Evolutionary conservation across 2,888 invertebrate genomes (phyloP).

Genomic region (Drosophila monieri): DNA sequence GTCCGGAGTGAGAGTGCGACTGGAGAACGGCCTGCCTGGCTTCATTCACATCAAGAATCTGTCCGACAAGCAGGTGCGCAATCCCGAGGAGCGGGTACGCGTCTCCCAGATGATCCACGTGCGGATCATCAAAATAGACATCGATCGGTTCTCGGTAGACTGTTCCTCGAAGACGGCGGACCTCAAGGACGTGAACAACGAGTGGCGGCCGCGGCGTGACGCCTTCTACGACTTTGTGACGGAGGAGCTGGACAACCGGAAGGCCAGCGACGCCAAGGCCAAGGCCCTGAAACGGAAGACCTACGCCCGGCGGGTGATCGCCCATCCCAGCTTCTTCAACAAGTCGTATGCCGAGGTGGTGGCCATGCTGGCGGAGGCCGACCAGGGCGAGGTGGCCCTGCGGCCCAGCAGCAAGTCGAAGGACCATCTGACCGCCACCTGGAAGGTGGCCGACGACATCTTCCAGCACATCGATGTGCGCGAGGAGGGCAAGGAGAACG

Average conservation of each 20-base stretch:
- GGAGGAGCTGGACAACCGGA: slow-evolving; percentile 91
- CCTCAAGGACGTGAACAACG: slow-evolving; percentile 93
- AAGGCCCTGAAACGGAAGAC: slow-evolving; percentile 64
- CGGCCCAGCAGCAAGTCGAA: slow-evolving; percentile 98
- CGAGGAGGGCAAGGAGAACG: slow-evolving; percentile 98
- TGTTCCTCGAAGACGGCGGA: slow-evolving; percentile 97
- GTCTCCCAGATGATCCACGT: slow-evolving; percentile 93
- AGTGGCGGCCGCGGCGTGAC: slow-evolving; percentile 96
- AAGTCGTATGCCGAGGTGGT: slow-evolving; percentile 97
- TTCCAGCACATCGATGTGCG: slow-evolving; percentile 98
- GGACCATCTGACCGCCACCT: slow-evolving; percentile 98
- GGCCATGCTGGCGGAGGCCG: slow-evolving; percentile 94
- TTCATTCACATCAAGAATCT: slow-evolving; percentile 97
- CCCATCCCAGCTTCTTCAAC: slow-evolving; percentile 98
- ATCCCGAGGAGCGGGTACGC: slow-evolving; percentile 96
- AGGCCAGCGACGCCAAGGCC: slow-evolving; percentile 90
- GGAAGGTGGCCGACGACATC: slow-evolving; percentile 98
- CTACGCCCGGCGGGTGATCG: slow-evolving; percentile 97
- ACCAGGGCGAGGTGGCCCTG: slow-evolving; percentile 98
- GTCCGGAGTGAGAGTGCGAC: slow-evolving; percentile 93
- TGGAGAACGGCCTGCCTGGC: slow-evolving; percentile 96
- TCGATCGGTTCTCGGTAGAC: slow-evolving; percentile 96
- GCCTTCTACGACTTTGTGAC: slow-evolving; percentile 94
- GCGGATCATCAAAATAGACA: slow-evolving; percentile 97
- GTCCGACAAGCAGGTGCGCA: slow-evolving; percentile 95